A percentile compares a stretch with the other conserved stretches of the same genome.
Conservation (phyloP, 2,888 invertebrate genomes). For the Xylocampa areola region DNA sequence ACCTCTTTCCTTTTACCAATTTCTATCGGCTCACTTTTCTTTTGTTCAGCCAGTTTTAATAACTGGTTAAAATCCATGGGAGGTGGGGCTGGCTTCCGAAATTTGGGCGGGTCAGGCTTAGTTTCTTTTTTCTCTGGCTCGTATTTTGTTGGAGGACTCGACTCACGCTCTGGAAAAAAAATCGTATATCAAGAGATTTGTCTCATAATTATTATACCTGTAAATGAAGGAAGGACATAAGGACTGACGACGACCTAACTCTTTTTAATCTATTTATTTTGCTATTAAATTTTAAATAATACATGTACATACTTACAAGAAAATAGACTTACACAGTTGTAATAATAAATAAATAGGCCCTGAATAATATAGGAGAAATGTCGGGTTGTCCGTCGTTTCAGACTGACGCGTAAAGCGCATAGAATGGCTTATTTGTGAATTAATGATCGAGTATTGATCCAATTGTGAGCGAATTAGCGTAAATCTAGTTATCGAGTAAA, state of each 20-base stretch:
- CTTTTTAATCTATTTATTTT: too few relatives aligned
- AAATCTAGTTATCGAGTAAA: too few relatives aligned
- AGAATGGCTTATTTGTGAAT: not conserved
- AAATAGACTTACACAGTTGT: too few relatives aligned
- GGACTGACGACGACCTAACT: too few relatives aligned
- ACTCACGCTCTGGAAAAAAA: constrained; percentile 67
- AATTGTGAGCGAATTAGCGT: not conserved
- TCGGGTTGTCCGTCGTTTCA: not conserved
- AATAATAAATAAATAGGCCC: not conserved
- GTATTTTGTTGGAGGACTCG: constrained; percentile 76
- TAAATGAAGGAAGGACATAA: too few relatives aligned
- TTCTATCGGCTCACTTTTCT: constrained; percentile 94
- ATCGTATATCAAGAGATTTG: too few relatives aligned
- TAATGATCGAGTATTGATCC: not conserved
- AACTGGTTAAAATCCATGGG: constrained; percentile 94
- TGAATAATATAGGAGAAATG: not conserved
- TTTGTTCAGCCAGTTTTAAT: constrained; percentile 95
- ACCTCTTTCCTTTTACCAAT: constrained; percentile 69
- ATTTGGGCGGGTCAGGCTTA: constrained; percentile 89
- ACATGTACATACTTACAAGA: too few relatives aligned
- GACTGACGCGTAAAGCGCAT: not conserved
- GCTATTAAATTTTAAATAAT: too few relatives aligned
- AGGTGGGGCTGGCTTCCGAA: constrained; percentile 91
- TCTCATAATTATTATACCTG: too few relatives aligned
- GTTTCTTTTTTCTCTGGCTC: constrained; percentile 81